Conservation (phyloP, 2,888 invertebrate genomes). For the Lycocerus yunnanus region DNA sequence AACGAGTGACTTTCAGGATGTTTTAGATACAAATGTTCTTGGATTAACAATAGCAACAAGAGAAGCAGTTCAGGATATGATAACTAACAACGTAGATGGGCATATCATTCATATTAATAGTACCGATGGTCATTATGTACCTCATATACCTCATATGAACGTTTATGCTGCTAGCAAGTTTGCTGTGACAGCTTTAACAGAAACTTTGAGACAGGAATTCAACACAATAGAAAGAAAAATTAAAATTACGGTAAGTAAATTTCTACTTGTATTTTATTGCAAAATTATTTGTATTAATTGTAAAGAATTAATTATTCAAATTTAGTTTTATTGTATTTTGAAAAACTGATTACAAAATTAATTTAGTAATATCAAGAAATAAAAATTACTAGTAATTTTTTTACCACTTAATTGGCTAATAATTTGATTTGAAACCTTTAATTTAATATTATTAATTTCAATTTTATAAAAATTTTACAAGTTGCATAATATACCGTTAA, state of each 20-base stretch:
- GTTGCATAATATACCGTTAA: too few species aligned
- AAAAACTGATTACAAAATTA: too few species aligned
- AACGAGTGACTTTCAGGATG: neutral
- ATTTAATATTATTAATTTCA: too few species aligned
- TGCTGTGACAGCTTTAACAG: neutral
- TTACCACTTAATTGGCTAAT: too few species aligned
- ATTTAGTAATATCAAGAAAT: too few species aligned
- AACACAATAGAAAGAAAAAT: neutral
- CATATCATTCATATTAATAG: neutral
- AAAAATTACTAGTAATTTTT: too few species aligned
- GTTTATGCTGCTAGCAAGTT: neutral
- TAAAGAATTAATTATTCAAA: too few species aligned
- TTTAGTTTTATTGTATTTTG: too few species aligned
- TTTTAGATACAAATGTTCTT: neutral
- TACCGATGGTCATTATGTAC: neutral
- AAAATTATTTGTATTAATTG: too few species aligned
- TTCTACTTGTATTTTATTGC: neutral
- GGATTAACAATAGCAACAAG: neutral
- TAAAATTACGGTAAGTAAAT: neutral
- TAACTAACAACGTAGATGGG: neutral
- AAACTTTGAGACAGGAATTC: neutral
- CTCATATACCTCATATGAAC: neutral
- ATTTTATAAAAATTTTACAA: too few species aligned
- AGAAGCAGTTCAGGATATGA: neutral
- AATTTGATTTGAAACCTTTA: too few species aligned